Conservation (phyloP, 2,888 invertebrate genomes). For the Uropetala carovei region DNA sequence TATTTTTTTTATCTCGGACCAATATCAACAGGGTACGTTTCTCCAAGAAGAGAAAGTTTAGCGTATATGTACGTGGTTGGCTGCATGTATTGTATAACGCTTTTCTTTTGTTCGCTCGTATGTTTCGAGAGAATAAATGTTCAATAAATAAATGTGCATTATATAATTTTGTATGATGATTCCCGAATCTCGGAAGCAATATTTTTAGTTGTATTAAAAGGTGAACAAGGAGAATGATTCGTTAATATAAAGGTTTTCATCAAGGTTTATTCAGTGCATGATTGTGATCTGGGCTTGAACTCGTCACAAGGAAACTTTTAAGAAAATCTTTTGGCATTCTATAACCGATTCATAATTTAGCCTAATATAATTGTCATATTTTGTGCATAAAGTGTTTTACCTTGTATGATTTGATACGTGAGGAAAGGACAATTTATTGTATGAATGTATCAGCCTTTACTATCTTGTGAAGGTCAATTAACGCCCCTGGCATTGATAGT, state of each 20-base stretch:
- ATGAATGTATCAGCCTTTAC: background rate
- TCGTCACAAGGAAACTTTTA: background rate
- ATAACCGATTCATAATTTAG: background rate
- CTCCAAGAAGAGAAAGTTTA: background rate
- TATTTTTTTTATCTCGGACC: background rate
- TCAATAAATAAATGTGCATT: background rate
- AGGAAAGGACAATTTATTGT: background rate
- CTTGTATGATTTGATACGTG: background rate
- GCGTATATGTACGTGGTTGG: conserved; percentile 25
- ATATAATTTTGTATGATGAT: background rate
- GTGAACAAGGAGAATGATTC: background rate
- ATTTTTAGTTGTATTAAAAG: background rate
- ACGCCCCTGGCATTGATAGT: conserved; percentile 30
- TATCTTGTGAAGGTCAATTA: conserved; percentile 54
- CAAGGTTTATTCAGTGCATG: background rate
- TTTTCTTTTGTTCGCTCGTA: conserved; percentile 17
- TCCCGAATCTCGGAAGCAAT: background rate
- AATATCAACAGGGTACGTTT: conserved; percentile 30
- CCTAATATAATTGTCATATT: background rate
- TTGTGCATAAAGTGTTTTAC: background rate
- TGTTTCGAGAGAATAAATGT: background rate
- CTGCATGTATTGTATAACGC: background rate
- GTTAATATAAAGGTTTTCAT: background rate
- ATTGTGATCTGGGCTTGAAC: background rate
- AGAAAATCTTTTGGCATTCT: background rate